Base-by-base conservation (phyloP, 2,113 vertebrate species). In the Sporophila hypoxantha region DNA sequence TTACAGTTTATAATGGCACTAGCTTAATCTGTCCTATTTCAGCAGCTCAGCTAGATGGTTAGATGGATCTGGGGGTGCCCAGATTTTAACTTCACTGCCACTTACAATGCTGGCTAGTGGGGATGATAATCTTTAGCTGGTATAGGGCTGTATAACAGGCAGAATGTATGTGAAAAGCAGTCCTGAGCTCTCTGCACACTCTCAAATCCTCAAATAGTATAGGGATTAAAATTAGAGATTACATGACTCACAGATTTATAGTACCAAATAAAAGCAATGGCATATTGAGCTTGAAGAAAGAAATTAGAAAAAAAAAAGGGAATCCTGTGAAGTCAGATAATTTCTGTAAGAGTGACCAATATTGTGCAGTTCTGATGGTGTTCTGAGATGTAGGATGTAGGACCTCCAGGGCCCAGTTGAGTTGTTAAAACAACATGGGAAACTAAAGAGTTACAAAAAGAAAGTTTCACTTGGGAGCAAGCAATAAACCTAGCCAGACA, bases 401-500 rank as follows among this genome's bases (percentile, higher is more conserved):
- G 66, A 57, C 55, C 86, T 94, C 32, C 29, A 57, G 80, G 67
- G 83, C 21, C 50, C 23, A 42, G 34, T 12, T 77, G 26, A 66
- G 30, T 55, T 86, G 62, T 62, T 90, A 88, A 92, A 92, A 65
- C 57, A 75, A 83, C 27, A 50, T 71, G 90, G 80, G 81, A 83
- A 94, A 83, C 65, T 32, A 75, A 88, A 89, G 79, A 85, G 70
- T 91, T 93, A 81, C 80, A 57, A 84, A 92, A 88, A 50, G 27
- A 75, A 90, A 93, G 37, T 66, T 93, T 86, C 86, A 65, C 70
- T 78, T 76, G 90, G 90, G 94, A 76, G 50, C 26, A 92, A 83
- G 81, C 67, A 93, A 91, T 92, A 94, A 94, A 88, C 80, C 46
- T 46, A 76, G 41, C 70, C 83, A 90, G 92, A 62, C 69, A 60